Percentiles rank a stretch among this genome's conserved stretches.
These are phyloP conservation scores for Alloscopus bannaensis DNA, from an alignment of 2,888 invertebrate species.

Conservation along the genomic window DNA sequence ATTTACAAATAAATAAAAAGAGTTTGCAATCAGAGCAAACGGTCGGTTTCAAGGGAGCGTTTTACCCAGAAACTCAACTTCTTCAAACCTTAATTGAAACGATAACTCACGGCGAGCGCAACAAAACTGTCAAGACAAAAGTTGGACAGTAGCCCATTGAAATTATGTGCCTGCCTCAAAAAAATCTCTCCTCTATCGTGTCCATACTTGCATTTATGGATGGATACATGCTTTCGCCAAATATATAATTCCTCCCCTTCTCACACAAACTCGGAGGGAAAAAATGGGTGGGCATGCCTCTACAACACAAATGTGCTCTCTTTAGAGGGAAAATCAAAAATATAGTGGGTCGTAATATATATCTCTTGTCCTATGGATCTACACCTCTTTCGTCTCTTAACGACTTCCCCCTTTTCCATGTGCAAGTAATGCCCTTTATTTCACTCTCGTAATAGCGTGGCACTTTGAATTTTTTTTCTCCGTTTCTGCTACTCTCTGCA, in stretches of 20 bases:
- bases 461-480: slow-evolving; percentile 8
- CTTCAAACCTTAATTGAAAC: slow-evolving; percentile 65
- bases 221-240: slow-evolving; percentile 51
- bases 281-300: neutral
- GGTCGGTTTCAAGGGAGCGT: slow-evolving; percentile 59
- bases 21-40: slow-evolving; percentile 56
- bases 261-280: slow-evolving; percentile 34
- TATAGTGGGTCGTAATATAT: too few relatives aligned
- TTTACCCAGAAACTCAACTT: slow-evolving; percentile 54
- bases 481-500: slow-evolving; percentile 26
- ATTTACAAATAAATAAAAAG: slow-evolving; percentile 60
- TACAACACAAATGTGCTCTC: too few relatives aligned
- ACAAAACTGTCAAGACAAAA: slow-evolving; percentile 62
- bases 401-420: slow-evolving; percentile 39
- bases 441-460: slow-evolving; percentile 6
- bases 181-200: slow-evolving; percentile 27
- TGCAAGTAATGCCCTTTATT: slow-evolving; percentile 52
- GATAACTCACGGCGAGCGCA: slow-evolving; percentile 61
- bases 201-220: slow-evolving; percentile 39
- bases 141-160: slow-evolving; percentile 62
- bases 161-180: slow-evolving; percentile 43
- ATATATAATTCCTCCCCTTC: too few relatives aligned
- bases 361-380: neutral
- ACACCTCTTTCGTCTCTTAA: neutral
- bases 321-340: too few relatives aligned